These are phyloP conservation scores for Rhimphoctona megacephalus DNA, from an alignment of 2,888 invertebrate genomes.

Conservation along the genomic window DNA sequence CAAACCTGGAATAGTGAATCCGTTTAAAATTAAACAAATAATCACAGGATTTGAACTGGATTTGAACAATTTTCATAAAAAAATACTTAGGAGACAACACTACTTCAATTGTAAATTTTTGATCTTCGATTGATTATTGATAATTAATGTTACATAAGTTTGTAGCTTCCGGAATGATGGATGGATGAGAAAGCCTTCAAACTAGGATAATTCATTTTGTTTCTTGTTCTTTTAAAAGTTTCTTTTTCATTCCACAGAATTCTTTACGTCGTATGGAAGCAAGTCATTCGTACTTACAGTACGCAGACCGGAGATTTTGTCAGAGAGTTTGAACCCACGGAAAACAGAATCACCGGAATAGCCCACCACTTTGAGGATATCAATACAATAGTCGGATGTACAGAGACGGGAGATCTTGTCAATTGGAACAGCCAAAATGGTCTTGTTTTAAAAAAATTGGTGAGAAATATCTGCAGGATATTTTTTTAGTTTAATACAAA, in stretches of 20 bases:
- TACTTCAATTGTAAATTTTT: no score
- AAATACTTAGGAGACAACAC: no score
- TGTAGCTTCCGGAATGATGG: no score
- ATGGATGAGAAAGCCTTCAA: not conserved
- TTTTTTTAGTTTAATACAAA: not conserved
- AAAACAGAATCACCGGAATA: constrained; percentile 86
- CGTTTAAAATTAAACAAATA: no score
- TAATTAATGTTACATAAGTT: not conserved
- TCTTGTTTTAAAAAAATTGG: constrained; percentile 85
- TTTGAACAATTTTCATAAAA: no score
- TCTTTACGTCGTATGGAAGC: constrained; percentile 87
- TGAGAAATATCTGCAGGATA: constrained; percentile 74
- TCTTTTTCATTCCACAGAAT: constrained; percentile 84
- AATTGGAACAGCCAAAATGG: constrained; percentile 87
- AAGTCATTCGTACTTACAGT: constrained; percentile 88
- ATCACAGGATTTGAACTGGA: no score
- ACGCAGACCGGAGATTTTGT: constrained; percentile 88
- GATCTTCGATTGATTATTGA: constrained; percentile 10
- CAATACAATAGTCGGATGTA: constrained; percentile 86
- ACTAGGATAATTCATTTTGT: not conserved
- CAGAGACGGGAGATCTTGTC: constrained; percentile 86
- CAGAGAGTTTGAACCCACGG: constrained; percentile 86
- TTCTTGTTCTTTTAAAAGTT: constrained; percentile 35
- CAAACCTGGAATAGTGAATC: no score
- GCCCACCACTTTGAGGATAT: constrained; percentile 84